A percentile compares a stretch with the other conserved stretches of the same genome.
These are phyloP conservation scores for Drosophila tripunctata DNA, from an alignment of 2,888 invertebrate species.

Conservation along the genomic window DNA sequence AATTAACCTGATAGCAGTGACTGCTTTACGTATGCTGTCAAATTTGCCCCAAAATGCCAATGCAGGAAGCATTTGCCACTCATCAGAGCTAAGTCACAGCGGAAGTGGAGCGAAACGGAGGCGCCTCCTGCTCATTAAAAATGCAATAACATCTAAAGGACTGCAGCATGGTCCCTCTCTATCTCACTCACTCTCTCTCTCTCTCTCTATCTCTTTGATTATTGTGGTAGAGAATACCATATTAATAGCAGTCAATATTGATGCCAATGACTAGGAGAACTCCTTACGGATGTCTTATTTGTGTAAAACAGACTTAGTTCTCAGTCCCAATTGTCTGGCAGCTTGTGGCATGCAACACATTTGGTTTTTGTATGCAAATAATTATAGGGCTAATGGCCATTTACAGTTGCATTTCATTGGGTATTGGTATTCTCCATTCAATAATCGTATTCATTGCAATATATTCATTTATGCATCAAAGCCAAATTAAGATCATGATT, in stretches of 20 bases:
- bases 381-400: conserved; percentile 41
- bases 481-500: neutral
- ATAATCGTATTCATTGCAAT: neutral
- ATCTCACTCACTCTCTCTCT: conserved; percentile 5
- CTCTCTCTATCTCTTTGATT: conserved; percentile 25
- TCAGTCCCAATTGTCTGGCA: conserved; percentile 11
- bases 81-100: conserved; percentile 48
- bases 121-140: conserved; percentile 79
- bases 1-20: conserved; percentile 69
- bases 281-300: conserved; percentile 6
- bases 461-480: neutral
- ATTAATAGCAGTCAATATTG: conserved; percentile 72
- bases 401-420: conserved; percentile 31
- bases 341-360: conserved; percentile 3
- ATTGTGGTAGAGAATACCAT: conserved; percentile 70
- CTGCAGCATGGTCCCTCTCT: no score
- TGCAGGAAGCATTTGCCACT: conserved; percentile 69
- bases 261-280: conserved; percentile 15
- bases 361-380: neutral
- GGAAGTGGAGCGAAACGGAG: conserved; percentile 63
- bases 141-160: conserved; percentile 59
- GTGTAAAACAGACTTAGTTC: conserved; percentile 1
- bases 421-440: conserved; percentile 2
- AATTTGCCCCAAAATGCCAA: conserved; percentile 63
- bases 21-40: conserved; percentile 56